Evolutionary conservation across 2,113 vertebrate species (phyloP).

Genomic region (Epinephelus fuscoguttatus): DNA sequence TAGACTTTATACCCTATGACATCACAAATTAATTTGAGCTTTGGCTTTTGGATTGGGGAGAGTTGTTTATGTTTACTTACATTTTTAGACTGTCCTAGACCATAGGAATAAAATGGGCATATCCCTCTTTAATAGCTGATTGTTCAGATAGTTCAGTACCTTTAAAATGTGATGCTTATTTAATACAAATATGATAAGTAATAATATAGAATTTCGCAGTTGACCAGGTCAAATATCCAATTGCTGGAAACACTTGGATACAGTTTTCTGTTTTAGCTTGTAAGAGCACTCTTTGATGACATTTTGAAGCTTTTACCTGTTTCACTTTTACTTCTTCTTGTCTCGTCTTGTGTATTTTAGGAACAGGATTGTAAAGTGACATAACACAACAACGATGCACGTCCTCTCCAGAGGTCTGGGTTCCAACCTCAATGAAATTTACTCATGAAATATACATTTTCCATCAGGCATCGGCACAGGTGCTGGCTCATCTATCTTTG

Average conservation of each 20-base stretch:
- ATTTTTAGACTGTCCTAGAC: too few relatives aligned
- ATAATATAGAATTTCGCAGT: neutral
- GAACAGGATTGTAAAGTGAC: neutral
- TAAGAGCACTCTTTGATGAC: neutral
- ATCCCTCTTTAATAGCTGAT: too few relatives aligned
- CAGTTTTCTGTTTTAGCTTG: neutral
- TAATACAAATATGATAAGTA: neutral
- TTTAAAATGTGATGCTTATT: neutral
- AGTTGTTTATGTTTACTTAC: too few relatives aligned
- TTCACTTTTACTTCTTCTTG: neutral
- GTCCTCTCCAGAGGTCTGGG: neutral
- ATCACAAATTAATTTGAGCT: too few relatives aligned
- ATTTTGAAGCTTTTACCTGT: neutral
- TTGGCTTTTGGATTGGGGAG: too few relatives aligned
- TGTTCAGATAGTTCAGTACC: neutral
- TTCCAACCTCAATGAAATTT: neutral
- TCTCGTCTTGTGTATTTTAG: neutral
- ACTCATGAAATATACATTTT: constrained; percentile 1
- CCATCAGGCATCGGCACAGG: constrained; percentile 86
- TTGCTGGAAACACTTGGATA: neutral
- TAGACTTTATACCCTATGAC: too few relatives aligned
- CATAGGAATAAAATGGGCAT: too few relatives aligned
- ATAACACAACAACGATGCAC: too few relatives aligned
- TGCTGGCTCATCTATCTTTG: constrained; percentile 87
- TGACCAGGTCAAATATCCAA: neutral